A percentile compares a stretch with the other conserved stretches of the same genome.
Conservation (phyloP, 2,888 invertebrate genomes). For the Uloborus plumipes region DNA sequence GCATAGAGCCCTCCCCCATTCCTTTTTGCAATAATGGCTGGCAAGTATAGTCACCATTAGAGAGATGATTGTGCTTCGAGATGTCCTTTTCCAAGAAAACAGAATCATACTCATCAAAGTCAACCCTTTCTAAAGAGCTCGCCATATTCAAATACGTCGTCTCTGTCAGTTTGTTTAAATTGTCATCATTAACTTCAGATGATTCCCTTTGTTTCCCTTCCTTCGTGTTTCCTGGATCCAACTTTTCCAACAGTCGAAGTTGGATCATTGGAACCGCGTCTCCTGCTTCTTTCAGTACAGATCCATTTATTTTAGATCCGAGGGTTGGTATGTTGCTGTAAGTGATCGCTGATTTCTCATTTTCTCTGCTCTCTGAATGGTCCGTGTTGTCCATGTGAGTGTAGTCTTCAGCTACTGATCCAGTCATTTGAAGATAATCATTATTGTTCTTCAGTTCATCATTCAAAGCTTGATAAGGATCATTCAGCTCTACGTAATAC, state of each 20-base stretch:
- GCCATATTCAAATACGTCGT: constrained; percentile 41
- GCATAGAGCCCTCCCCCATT: background rate
- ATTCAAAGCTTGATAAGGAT: constrained; percentile 82
- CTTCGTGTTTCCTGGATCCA: background rate
- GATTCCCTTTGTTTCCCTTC: background rate
- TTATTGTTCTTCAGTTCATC: constrained; percentile 66
- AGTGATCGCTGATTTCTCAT: constrained; percentile 23
- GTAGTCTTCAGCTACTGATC: constrained; percentile 40
- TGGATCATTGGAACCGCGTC: constrained; percentile 66
- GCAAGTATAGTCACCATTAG: constrained; percentile 59
- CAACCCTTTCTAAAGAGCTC: constrained; percentile 27
- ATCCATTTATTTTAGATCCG: constrained; percentile 33
- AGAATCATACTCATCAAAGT: constrained; percentile 39
- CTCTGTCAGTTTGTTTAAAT: constrained; percentile 12
- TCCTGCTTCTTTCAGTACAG: constrained; percentile 36
- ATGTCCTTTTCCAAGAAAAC: constrained; percentile 38
- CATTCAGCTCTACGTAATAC: constrained; percentile 90
- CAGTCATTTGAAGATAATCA: constrained; percentile 65
- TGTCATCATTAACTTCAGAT: constrained; percentile 23
- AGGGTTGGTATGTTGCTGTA: constrained; percentile 52
- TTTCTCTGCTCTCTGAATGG: background rate
- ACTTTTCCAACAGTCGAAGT: constrained; percentile 29
- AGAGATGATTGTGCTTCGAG: constrained; percentile 20
- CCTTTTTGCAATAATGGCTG: constrained; percentile 32
- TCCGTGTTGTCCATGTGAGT: constrained; percentile 44